Evolutionary conservation across 2,113 vertebrate species (phyloP), one percentile per base, ranked within the genome.

Genomic region (Syngnathoides biaculeatus): DNA sequence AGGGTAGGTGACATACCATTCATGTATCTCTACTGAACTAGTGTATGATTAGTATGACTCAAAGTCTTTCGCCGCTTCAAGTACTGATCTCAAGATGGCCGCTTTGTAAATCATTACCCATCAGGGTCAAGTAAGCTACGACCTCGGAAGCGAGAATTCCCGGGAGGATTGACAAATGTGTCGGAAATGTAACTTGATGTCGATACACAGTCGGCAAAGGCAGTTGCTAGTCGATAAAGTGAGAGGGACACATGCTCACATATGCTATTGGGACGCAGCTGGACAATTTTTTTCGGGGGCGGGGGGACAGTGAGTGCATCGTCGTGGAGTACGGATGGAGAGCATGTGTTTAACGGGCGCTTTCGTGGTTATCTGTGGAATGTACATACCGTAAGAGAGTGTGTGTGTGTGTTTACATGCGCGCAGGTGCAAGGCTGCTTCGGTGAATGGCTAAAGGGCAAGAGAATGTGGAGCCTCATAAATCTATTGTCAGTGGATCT

Each of bases 361-460:
- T n/a, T 72, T 58, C 17, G 70, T 74, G 72, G 68, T 71, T 70
- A 72, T 84, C 67, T 70, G 66, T 57, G 77, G 73, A 81, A 78
- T 75, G 81, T 71, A 72, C 80, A 77, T 77, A 61, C 38, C 58
- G 24, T 53, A 39, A 48, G 30, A 52, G 20, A 52, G n/a, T 22
- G 35, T 48, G n/a, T 68, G 56, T 50, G 38, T 52, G 45, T 75
- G 68, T 79, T 67, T 71, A 60, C 13, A 62, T 9, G 53, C 39
- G 71, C 40, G 48, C 62, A 35, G 65, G 47, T 57, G 67, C n/a
- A 1, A 40, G 38, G 59, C 38, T 19, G 55, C 26, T 57, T 14
- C 24, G 52, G 52, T 55, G 52, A 57, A 57, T 13, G 8, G 19
- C 17, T 20, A 26, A 65, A 43, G 26, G 66, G 63, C 26, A n/a